Percentiles rank a stretch among this genome's conserved stretches.
These are phyloP conservation scores for Apeira syringaria DNA, from an alignment of 2,888 invertebrate genomes.

Conservation along the genomic window DNA sequence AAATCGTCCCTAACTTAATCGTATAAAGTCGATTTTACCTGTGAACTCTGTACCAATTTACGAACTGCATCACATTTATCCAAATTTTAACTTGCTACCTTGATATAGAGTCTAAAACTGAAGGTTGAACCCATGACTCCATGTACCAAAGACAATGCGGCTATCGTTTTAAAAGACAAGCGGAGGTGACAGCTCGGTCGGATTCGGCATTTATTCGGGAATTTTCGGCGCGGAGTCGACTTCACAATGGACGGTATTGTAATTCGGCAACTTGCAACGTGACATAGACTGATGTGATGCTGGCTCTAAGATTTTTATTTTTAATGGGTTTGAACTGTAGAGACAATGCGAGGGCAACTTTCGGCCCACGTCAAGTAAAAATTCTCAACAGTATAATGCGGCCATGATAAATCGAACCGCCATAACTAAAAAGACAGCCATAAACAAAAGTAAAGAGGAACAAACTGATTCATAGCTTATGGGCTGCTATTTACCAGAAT, in stretches of 20 bases:
- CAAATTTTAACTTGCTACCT: conserved; percentile 1
- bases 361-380: not conserved
- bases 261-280: conserved; percentile 45
- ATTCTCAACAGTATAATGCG: conserved; percentile 2
- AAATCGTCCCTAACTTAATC: conserved; percentile 10
- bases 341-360: conserved; percentile 3
- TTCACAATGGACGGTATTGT: conserved; percentile 64
- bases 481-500: too few relatives aligned
- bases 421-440: not conserved
- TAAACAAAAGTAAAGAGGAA: not conserved
- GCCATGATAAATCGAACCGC: not conserved
- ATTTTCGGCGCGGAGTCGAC: conserved; percentile 58
- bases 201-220: conserved; percentile 72
- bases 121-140: conserved; percentile 5
- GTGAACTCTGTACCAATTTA: conserved; percentile 5
- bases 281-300: conserved; percentile 65
- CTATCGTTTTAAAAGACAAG: conserved; percentile 74
- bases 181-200: conserved; percentile 65
- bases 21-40: conserved; percentile 30
- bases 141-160: conserved; percentile 61
- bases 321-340: conserved; percentile 5
- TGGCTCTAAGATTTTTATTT: conserved; percentile 34
- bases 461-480: too few relatives aligned
- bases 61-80: not conserved
- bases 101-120: conserved; percentile 10